phyloP scores from a whole-genome alignment of 1,140 invertebrate species.

The Drosophila navojoa region DNA sequence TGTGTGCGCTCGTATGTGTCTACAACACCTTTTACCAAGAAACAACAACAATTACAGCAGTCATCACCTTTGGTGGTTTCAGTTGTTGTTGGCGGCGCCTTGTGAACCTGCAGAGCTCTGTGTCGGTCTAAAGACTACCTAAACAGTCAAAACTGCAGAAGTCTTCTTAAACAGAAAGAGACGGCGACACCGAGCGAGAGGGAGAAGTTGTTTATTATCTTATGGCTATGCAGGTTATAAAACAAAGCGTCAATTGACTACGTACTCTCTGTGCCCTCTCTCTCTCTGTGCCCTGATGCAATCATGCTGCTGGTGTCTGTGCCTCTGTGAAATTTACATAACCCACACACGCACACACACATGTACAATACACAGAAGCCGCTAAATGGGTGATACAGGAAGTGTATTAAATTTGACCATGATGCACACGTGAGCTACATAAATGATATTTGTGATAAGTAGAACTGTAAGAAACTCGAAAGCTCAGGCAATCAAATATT shows the following conservation, averaged over 20 bases:
- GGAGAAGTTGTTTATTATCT: conserved; percentile 72
- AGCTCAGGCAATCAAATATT: not conserved
- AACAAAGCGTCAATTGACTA: conserved; percentile 82
- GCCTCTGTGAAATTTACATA: conserved; percentile 42
- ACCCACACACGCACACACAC: conserved; percentile 20
- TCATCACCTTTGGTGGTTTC: conserved; percentile 80
- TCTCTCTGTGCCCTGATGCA: conserved; percentile 50
- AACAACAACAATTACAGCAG: conserved; percentile 80
- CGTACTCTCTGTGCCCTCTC: conserved; percentile 47
- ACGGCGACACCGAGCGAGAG: conserved; percentile 22
- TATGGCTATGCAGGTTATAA: conserved; percentile 75
- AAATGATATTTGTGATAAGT: conserved; percentile 20
- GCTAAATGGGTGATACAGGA: conserved; percentile 35
- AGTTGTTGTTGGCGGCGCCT: conserved; percentile 65
- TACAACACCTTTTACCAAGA: conserved; percentile 79
- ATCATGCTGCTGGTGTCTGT: conserved; percentile 32
- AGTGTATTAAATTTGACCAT: conserved; percentile 18
- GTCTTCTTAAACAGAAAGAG: conserved; percentile 16
- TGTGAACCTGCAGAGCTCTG: conserved; percentile 62
- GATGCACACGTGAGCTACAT: conserved; percentile 29
- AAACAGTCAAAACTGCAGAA: conserved; percentile 66
- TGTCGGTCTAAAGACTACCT: conserved; percentile 64
- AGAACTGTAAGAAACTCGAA: conserved; percentile 2
- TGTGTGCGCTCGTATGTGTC: conserved; percentile 41
- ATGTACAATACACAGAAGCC: conserved; percentile 17